Base-by-base conservation (phyloP, 2,888 invertebrate genomes). In the Orthonychiurus folsomi region DNA sequence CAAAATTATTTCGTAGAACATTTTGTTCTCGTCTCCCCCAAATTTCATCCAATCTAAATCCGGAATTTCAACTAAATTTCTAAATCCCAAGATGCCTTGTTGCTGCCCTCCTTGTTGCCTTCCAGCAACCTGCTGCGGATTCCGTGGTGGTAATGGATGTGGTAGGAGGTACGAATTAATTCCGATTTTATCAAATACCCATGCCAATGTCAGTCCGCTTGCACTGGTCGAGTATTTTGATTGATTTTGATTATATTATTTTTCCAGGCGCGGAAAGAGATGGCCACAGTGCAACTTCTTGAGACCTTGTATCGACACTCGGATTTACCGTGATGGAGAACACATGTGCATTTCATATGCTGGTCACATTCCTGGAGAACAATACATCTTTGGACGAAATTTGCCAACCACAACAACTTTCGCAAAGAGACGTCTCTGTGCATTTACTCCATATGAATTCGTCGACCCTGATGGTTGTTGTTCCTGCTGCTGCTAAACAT, bases 401-500 rank as follows among this genome's bases (percentile, higher is more conserved):
- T 64, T 72, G 18, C 70, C 72, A 50, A 71, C 69, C 2, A 60
- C 67, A 0, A 68, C 72, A 18, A 69, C 69, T 2, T 72, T 71
- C 50, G 68, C 69, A 1, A 72, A 72, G 57, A 61, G 71, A 48
- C 66, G 72, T 25, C 65, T 72, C 3, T 70, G 70, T 54, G 62
- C 62, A 20, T 72, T 66, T 62, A 72, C 69, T 1, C 72, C 72
- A 0, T 72, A 72, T 56, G 72, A 72, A 50, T 72, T 62, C 53
- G 65, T 70, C 20, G 72, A 70, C 52, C 66, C 67, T 12, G 69
- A 69, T 59, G 72, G 72, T 26, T 71, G 71, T 47, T 71, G 71
- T 63, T 66, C 66, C 20, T 12, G 15, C 15, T 9, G 37, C 37
- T 15, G 9, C 15, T 15, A 37, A 37, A 9, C 5, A 37, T 37